phyloP scores from a whole-genome alignment of 2,888 invertebrate genomes.

The Escarpia spicata region DNA sequence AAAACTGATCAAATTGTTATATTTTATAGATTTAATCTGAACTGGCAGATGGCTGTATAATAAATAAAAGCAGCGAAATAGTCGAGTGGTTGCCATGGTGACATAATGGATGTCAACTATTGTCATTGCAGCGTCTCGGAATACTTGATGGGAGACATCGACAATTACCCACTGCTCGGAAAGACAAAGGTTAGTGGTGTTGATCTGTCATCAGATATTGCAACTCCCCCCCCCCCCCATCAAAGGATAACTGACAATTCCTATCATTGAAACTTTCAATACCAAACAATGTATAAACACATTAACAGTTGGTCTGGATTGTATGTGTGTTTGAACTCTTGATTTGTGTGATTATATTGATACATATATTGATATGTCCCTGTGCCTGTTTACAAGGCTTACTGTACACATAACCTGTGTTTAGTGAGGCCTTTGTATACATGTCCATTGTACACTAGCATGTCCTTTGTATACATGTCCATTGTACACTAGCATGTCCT shows the following conservation, averaged over 20 bases:
- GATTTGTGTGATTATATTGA: no score
- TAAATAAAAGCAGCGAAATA: not conserved
- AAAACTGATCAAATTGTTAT: not conserved
- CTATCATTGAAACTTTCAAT: not conserved
- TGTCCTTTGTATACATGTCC: no score
- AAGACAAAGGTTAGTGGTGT: constrained; percentile 63
- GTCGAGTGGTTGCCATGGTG: not conserved
- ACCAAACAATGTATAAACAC: no score
- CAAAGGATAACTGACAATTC: not conserved
- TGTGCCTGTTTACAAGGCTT: no score
- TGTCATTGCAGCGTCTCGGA: constrained; percentile 66
- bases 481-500: no score
- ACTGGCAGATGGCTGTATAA: not conserved
- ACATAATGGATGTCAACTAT: not conserved
- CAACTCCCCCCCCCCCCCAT: no score
- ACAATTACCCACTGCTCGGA: constrained; percentile 46
- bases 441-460: no score
- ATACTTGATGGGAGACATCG: constrained; percentile 69
- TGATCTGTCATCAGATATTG: not conserved
- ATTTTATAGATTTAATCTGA: not conserved
- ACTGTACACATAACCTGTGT: no score
- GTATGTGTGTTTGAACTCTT: no score
- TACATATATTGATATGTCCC: no score
- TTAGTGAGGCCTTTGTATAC: no score
- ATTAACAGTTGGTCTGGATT: no score